phyloP scores from a whole-genome alignment of 2,888 invertebrate species.

The Caenorhabditis sp. region DNA sequence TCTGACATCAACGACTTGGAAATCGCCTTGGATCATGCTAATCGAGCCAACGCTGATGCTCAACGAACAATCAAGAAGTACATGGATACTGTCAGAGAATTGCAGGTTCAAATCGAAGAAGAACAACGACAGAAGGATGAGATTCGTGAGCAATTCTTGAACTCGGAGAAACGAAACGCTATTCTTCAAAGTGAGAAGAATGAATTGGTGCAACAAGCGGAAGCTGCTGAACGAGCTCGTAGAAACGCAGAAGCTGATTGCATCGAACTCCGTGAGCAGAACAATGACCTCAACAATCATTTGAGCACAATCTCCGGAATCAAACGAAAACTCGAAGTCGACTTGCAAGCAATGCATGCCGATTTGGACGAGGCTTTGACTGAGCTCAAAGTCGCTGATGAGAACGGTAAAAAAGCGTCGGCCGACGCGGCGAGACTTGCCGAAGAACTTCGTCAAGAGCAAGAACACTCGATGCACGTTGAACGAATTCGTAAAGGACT shows the following conservation, averaged over 20 bases:
- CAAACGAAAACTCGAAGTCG: constrained; percentile 99
- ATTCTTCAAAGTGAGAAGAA: constrained; percentile 97
- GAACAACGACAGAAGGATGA: constrained; percentile 97
- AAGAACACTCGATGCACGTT: constrained; percentile 97
- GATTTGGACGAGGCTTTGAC: constrained; percentile 97
- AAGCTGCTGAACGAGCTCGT: constrained; percentile 89
- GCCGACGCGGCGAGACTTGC: constrained; percentile 97
- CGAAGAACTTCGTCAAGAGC: constrained; percentile 83
- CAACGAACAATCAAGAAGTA: constrained; percentile 92
- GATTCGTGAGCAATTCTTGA: constrained; percentile 88
- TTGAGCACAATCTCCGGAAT: constrained; percentile 85
- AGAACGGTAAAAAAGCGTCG: constrained; percentile 92
- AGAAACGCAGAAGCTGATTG: constrained; percentile 97
- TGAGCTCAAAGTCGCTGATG: constrained; percentile 98
- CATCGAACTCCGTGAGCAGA: constrained; percentile 95
- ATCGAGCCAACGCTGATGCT: constrained; percentile 78
- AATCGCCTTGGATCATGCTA: constrained; percentile 97
- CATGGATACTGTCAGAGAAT: constrained; percentile 88
- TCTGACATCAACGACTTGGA: constrained; percentile 91
- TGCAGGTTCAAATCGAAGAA: constrained; percentile 80
- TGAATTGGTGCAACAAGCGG: constrained; percentile 79
- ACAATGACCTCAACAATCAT: constrained; percentile 93
- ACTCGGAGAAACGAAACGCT: constrained; percentile 95
- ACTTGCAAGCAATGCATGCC: constrained; percentile 93
- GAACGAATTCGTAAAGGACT: constrained; percentile 98